These are phyloP conservation scores for Nomia melanderi DNA, from an alignment of 1,140 invertebrate species.

Conservation along the genomic window DNA sequence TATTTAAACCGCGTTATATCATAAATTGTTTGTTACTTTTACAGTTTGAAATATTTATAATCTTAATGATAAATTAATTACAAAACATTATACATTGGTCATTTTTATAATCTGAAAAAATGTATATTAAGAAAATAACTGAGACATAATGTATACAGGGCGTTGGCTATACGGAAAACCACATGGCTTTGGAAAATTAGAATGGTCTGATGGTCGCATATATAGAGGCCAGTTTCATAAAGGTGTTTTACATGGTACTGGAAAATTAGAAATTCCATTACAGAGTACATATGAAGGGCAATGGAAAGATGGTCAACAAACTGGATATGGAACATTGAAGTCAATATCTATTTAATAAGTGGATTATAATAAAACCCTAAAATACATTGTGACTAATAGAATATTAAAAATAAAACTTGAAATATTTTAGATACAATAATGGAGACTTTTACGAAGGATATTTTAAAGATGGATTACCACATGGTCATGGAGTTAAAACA, in stretches of 20 bases:
- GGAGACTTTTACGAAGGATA: conserved; percentile 92
- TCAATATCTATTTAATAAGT: conserved; percentile 72
- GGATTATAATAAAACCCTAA: conserved; percentile 37
- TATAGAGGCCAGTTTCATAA: conserved; percentile 90
- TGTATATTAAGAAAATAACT: too few relatives aligned
- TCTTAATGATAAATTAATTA: conserved; percentile 11
- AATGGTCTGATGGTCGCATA: conserved; percentile 89
- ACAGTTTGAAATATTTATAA: neutral
- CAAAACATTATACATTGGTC: neutral
- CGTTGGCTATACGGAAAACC: conserved; percentile 90
- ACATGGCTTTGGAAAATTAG: conserved; percentile 90
- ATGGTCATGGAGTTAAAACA: conserved; percentile 91
- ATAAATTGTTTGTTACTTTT: conserved; percentile 1
- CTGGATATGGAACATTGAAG: conserved; percentile 90
- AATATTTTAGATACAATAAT: conserved; percentile 81
- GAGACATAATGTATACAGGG: conserved; percentile 76
- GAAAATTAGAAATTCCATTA: conserved; percentile 85
- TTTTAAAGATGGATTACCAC: conserved; percentile 90
- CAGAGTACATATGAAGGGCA: conserved; percentile 89
- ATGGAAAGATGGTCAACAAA: conserved; percentile 92
- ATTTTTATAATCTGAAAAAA: too few relatives aligned
- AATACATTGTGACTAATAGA: neutral
- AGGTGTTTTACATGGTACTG: conserved; percentile 88
- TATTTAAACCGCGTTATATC: neutral
- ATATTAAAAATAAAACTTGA: conserved; percentile 11